Evolutionary conservation across 2,888 invertebrate genomes (phyloP).

Genomic region (Sipha maydis): DNA sequence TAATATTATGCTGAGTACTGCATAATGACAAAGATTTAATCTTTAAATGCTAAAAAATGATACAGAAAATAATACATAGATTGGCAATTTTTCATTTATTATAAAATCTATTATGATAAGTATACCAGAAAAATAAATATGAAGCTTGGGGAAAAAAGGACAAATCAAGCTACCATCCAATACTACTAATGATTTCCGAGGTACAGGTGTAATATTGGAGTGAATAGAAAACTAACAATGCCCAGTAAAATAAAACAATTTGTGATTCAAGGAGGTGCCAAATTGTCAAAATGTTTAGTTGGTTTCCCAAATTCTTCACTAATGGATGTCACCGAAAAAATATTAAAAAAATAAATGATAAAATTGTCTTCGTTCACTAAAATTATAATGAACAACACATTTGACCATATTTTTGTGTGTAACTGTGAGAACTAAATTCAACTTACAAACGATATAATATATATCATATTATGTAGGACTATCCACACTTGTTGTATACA

Average conservation of each 20-base stretch:
- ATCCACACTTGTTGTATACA: not conserved
- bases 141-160: not conserved
- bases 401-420: slow-evolving; percentile 7
- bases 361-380: not conserved
- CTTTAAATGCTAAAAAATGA: too few relatives aligned
- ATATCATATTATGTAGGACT: too few relatives aligned
- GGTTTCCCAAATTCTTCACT: slow-evolving; percentile 16
- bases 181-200: not conserved
- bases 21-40: too few relatives aligned
- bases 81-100: not conserved
- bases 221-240: slow-evolving; percentile 30
- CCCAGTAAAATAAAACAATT: slow-evolving; percentile 40
- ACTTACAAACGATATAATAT: not conserved
- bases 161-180: slow-evolving; percentile 1
- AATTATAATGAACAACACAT: not conserved
- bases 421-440: not conserved
- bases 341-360: slow-evolving; percentile 28
- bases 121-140: not conserved
- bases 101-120: not conserved
- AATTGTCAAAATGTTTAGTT: slow-evolving; percentile 22
- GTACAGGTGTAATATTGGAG: not conserved
- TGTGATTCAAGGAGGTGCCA: slow-evolving; percentile 10
- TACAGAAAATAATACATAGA: not conserved
- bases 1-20: too few relatives aligned
- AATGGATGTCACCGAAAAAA: not conserved